Evolutionary conservation across 2,797 vertebrate species (phyloP).

Genomic region (Helicolenus hilgendorfi): DNA sequence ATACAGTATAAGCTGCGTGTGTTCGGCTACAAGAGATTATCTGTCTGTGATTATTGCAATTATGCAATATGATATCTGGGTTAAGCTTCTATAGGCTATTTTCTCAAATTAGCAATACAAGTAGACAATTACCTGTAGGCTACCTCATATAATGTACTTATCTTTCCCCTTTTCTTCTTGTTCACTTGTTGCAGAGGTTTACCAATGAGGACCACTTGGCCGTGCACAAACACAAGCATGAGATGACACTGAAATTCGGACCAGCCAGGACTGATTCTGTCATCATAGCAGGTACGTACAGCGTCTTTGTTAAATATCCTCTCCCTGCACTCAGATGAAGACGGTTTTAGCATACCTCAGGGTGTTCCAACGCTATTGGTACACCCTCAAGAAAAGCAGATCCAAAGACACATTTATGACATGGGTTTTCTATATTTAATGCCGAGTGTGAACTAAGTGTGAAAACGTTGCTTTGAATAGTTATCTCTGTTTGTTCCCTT

Average conservation of each 20-base stretch:
- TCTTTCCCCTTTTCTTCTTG: constrained; percentile 8
- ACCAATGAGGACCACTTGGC: constrained; percentile 99
- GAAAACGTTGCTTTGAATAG: constrained; percentile 57
- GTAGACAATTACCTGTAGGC: constrained; percentile 38
- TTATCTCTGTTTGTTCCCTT: constrained; percentile 51
- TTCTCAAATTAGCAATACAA: constrained; percentile 53
- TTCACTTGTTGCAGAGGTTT: constrained; percentile 92
- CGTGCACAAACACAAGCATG: constrained; percentile 99
- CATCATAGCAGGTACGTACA: constrained; percentile 88
- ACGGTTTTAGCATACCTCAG: neutral
- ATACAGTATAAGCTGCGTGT: constrained; percentile 26
- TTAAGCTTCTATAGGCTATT: constrained; percentile 30
- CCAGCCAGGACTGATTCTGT: constrained; percentile 92
- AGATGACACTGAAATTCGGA: constrained; percentile 99
- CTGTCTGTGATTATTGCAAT: constrained; percentile 51
- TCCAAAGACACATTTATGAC: constrained; percentile 9
- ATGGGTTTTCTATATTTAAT: constrained; percentile 42
- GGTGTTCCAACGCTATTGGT: neutral
- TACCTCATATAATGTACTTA: constrained; percentile 43
- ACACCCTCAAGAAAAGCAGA: constrained; percentile 4
- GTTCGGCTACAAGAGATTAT: constrained; percentile 43
- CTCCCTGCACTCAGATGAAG: neutral
- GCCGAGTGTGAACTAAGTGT: constrained; percentile 54
- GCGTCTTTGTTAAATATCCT: neutral
- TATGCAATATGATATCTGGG: constrained; percentile 63